Base-by-base conservation (phyloP, 1,140 invertebrate species). In the Thaumetopoea pityocampa region DNA sequence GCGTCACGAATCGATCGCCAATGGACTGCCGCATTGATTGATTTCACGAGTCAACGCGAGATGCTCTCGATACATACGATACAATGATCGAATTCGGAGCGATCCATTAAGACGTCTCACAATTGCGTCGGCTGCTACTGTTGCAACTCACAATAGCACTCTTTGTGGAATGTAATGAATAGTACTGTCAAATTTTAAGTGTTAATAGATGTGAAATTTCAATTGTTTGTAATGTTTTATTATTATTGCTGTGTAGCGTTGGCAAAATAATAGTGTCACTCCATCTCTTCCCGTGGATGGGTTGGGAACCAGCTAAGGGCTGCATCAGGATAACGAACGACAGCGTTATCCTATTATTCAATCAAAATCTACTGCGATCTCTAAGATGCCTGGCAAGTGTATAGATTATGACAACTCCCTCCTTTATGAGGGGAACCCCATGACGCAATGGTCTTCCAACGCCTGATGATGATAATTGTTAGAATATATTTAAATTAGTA, bases 1-100 rank as follows among this genome's bases (percentile, higher is more conserved):
- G 59, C 63, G 38, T 63, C 66, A 72, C 36, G 42, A 52, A 52
- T 56, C 43, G 47, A 60, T 58, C 60, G 47, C n/a, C n/a, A n/a
- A n/a, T n/a, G n/a, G n/a, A n/a, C n/a, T 58, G 49, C 53, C 33
- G 37, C 45, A 47, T 29, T 55, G 60, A 67, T 67, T 57, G 52
- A 64, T 68, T 68, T 65, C 49, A 56, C 43, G 49, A 58, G 28
- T 41, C 52, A 36, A 57, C 49, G 33, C 18, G 23, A 47, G 49
- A 50, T 55, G 59, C 29, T 32, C 44, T 65, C 42, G 41, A 65
- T 50, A 41, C 18, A 14, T 34, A 32, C 22, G 38, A 35, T 34
- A 48, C 43, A 43, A 45, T 46, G 50, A 48, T 40, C 29, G 37
- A 27, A 40, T 34, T 28, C 20, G 38, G 29, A 34, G 30, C 22